Base-by-base conservation (phyloP, 1,140 invertebrate species). In the Aphelenchoides besseyi region DNA sequence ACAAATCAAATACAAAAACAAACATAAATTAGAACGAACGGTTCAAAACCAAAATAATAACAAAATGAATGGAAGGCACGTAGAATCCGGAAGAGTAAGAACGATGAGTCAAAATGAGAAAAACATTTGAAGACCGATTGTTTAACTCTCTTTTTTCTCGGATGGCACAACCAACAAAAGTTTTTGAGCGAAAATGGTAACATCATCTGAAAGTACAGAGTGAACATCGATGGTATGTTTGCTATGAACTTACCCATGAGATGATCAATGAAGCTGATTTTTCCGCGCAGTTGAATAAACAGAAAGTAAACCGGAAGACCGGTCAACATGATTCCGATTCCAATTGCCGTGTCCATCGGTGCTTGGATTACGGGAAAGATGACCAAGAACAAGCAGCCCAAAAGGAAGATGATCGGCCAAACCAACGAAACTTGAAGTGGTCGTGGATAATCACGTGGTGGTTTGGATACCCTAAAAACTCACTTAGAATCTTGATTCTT, bases 331-430 rank as follows among this genome's bases (percentile, higher is more conserved):
- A 97, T 94, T 16, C 90, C 79, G 3, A 91, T 87, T n/a, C 93
- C 94, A 80, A 92, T 90, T 2, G 90, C 88, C 63, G 95, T 98
- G 87, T 97, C 94, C 1, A 90, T 87, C 1, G 95, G 95, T 74
- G 91, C 93, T 29, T 92, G 93, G 73, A 92, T 90, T 88, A 97
- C 93, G 26, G 96, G 95, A n/a, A 98, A 91, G 29, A 95, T 87
- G 8, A 94, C 94, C 64, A 98, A 92, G 80, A 97, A 92, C 2
- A 95, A 86, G 9, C 93, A 95, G 69, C 90, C 90, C 30, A 93
- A 80, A 64, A 97, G 91, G 87, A 98, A 98, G 3, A 95, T 85
- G 37, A 94, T 89, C 62, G 95, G 91, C 86, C 90, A 98, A 74
- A 93, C 86, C 33, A 81, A 37, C 57, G 72, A 74, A 33, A 83